These are phyloP conservation scores for Elachura formosa DNA, from an alignment of 2,113 vertebrate species.

Conservation along the genomic window DNA sequence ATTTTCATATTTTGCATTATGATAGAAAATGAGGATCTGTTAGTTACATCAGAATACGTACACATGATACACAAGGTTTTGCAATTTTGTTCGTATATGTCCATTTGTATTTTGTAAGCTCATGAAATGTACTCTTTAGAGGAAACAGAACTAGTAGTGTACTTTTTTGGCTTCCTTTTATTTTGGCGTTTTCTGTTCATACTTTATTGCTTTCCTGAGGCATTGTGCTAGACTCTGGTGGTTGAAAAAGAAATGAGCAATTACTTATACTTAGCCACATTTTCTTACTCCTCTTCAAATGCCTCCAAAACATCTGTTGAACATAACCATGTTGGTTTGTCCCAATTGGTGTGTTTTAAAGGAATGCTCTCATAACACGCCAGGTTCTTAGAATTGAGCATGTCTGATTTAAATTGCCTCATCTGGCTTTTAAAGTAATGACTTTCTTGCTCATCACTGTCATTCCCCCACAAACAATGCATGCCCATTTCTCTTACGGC, in stretches of 20 bases:
- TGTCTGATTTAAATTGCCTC: not conserved
- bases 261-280: not conserved
- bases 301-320: slow-evolving; percentile 19
- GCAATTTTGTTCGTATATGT: not conserved
- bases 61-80: not conserved
- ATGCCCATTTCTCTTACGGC: not conserved
- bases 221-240: not conserved
- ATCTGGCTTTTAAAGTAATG: not conserved
- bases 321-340: not conserved
- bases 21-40: not conserved
- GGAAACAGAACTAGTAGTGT: not conserved
- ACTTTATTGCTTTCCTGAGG: not conserved
- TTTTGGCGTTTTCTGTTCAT: not conserved
- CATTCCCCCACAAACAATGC: not conserved
- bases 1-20: not conserved
- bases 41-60: not conserved
- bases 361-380: not conserved
- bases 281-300: not conserved
- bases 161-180: not conserved
- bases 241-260: not conserved
- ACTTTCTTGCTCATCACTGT: not conserved
- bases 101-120: not conserved
- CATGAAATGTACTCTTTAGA: not conserved
- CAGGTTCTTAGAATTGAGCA: not conserved
- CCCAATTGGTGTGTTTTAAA: not conserved